Conservation (phyloP, 2,888 invertebrate species). For the Girardia tigrina region DNA sequence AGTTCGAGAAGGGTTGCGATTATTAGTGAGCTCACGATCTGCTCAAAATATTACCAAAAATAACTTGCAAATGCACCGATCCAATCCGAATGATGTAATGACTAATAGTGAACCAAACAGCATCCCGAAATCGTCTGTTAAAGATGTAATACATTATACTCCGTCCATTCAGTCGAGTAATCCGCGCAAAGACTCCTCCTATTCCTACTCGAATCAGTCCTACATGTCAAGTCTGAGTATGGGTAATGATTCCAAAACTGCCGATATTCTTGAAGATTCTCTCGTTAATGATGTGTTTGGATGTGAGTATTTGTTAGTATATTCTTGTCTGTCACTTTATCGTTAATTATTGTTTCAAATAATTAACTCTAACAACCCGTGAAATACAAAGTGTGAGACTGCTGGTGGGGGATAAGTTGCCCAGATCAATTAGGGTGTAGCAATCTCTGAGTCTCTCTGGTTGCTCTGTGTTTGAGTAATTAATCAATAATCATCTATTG, state of each 20-base stretch:
- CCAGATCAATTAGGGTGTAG: no score
- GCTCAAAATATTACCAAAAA: conserved; percentile 9
- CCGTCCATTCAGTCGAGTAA: not conserved
- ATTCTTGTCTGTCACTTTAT: not conserved
- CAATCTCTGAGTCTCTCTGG: no score
- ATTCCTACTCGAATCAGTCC: not conserved
- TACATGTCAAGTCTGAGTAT: not conserved
- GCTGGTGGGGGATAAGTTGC: no score
- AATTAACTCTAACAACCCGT: no score
- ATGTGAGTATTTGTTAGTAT: not conserved
- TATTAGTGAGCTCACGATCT: not conserved
- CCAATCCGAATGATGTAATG: not conserved
- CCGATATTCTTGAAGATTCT: conserved; percentile 3
- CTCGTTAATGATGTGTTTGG: not conserved
- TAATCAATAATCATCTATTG: no score
- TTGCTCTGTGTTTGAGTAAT: no score
- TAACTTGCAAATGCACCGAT: not conserved
- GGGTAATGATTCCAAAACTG: not conserved
- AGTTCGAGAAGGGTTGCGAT: conserved; percentile 8
- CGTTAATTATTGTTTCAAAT: not conserved
- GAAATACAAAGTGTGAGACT: no score
- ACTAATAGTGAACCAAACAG: not conserved
- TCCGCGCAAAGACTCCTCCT: not conserved
- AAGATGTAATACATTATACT: not conserved
- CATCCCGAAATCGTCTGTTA: not conserved